Conservation (phyloP, 30 jellyfish, hydroid and myxozoan genomes). For the Aurelia coerulea region DNA sequence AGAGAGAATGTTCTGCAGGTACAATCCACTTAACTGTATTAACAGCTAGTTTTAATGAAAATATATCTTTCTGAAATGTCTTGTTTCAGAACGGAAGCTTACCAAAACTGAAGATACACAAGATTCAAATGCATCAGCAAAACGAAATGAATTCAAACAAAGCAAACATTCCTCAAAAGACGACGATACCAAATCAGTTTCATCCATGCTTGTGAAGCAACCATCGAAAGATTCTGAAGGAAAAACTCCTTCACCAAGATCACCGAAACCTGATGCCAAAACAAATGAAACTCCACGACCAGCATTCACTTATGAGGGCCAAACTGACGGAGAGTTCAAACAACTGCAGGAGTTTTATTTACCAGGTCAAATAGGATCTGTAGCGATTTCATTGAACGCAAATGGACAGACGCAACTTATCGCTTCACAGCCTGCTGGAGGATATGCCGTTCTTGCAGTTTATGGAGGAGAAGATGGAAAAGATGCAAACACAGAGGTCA, state of each 20-base stretch:
- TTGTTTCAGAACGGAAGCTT: constrained; percentile 5
- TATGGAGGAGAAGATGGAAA: constrained; percentile 25
- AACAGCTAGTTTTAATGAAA: no score
- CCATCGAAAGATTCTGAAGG: constrained; percentile 70
- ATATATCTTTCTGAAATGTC: no score
- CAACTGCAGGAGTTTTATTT: constrained; percentile 48
- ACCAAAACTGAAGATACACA: constrained; percentile 27
- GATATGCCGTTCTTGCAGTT: constrained; percentile 82
- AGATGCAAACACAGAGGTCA: background rate
- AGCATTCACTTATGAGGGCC: background rate
- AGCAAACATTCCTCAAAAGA: constrained; percentile 37
- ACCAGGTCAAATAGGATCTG: constrained; percentile 88
- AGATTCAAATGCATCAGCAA: background rate
- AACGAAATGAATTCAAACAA: background rate
- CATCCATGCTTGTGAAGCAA: constrained; percentile 42
- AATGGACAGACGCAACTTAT: constrained; percentile 67
- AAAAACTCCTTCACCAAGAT: constrained; percentile 44
- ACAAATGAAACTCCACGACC: constrained; percentile 3
- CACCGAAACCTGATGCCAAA: constrained; percentile 22
- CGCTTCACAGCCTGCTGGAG: constrained; percentile 97
- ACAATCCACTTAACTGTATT: no score
- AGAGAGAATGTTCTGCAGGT: no score
- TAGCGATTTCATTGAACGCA: constrained; percentile 54
- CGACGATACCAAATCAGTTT: constrained; percentile 1
- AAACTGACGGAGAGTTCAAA: constrained; percentile 16